Base-by-base conservation (phyloP, 1,140 invertebrate species). In the Drosophila equinoxialis region DNA sequence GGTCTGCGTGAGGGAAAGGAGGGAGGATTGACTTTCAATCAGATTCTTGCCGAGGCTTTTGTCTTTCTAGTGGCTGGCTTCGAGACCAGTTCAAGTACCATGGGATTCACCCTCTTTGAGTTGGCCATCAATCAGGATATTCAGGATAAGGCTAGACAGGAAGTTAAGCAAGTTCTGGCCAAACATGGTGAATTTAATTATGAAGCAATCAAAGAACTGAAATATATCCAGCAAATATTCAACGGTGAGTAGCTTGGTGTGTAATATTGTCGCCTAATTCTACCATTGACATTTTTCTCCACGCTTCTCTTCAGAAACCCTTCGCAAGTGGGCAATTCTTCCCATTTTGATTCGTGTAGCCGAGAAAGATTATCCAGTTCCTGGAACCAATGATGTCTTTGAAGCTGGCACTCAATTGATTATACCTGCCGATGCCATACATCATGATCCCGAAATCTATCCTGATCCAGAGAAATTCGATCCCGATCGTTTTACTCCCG, bases 21-120 rank as follows among this genome's bases (percentile, higher is more conserved):
- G 82, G 58, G 68, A 3, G 76, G 65, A 0, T 11, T 89, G 63
- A 79, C 77, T 26, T 71, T 90, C 20, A 67, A 85, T 57, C 72
- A 91, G 65, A 76, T 91, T 13, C 92, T 93, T 0, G 93, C 93
- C 0, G 94, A 95, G 58, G 92, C 93, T 0, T 92, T 95, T 79
- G 79, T 94, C 2, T 95, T 95, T 81, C 94, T 95, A 69, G 76
- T 95, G 3, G 95, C 94, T 10, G 95, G 95, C 5, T 94, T 93
- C 70, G 93, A 94, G 69, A 93, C 93, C 0, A 93, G 92, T 4
- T 92, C 93, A 0, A 92, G 91, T 5, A 92, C 92, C 1, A 91
- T 93, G 45, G 89, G 92, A 4, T 93, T 92, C 75, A 84, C 92
- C 0, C 58, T 94, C 1, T 94, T 94, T 74, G 87, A 93, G 66